Base-by-base conservation (phyloP, 2,888 invertebrate genomes). In the Trichopoda pennipes region DNA sequence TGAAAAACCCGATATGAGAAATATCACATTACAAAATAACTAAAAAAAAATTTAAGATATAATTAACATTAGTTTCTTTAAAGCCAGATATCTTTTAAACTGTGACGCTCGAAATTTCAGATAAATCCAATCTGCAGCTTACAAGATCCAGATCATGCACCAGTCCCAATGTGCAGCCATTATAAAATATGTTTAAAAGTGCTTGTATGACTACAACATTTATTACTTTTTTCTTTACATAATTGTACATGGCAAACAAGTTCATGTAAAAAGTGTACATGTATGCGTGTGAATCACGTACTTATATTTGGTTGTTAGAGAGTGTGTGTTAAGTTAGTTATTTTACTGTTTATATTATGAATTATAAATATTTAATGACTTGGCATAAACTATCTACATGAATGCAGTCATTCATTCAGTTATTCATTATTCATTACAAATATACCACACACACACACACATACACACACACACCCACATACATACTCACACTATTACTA, bases 311-410 rank as follows among this genome's bases (percentile, higher is more conserved):
- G 12, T 38, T 38, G 10, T 7, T 12, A 38, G 58, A 38, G 58
- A 60, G 23, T 61, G 23, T 72, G 49, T 32, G 49, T 55, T 38
- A 38, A 38, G 38, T 38, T 2, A 74, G 42, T 51, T 63, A 56
- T 80, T 60, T 55, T 70, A 32, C 66, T 66, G 58, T 81, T 61
- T 63, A 68, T 63, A 78, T 81, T 81, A 74, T 64, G 81, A 81
- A 70, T 81, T 81, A 81, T 81, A 81, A 78, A 81, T 81, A 69
- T 70, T 81, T 78, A 78, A 81, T 81, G 70, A 75, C 74, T 78
- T 81, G 78, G 49, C 81, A 75, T 70, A 78, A 81, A 78, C 60
- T 56, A 64, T 32, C 19, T 63, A 69, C 32, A 61, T 79, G 32
- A 47, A 66, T 60, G 53, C 58, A 72, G 17, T 53, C 61, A 76